Evolutionary conservation across 2,113 vertebrate genomes (phyloP).

Genomic region (Oreochromis aureus): DNA sequence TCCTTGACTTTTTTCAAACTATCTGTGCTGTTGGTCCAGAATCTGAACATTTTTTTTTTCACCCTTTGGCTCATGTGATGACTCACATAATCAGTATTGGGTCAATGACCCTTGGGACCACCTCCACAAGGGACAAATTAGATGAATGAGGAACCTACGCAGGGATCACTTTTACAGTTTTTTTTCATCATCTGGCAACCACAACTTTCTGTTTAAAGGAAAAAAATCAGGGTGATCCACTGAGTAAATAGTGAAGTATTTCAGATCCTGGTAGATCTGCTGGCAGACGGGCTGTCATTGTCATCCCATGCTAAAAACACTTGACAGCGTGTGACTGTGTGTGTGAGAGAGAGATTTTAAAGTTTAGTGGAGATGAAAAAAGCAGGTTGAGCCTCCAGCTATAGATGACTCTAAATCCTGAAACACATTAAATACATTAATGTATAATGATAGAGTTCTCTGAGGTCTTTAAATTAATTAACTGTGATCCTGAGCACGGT

Average conservation of each 20-base stretch:
- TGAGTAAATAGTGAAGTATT: not conserved
- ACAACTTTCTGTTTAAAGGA: not conserved
- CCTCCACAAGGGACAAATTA: not conserved
- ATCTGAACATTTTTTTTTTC: not conserved
- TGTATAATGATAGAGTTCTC: not conserved
- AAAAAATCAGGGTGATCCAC: not conserved
- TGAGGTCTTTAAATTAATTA: not conserved
- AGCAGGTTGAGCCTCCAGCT: not conserved
- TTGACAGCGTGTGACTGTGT: not conserved
- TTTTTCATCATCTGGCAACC: not conserved
- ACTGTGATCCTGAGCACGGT: not conserved
- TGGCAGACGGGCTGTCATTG: not conserved
- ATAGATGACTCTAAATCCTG: not conserved
- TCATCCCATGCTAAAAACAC: not conserved
- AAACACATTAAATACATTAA: not conserved
- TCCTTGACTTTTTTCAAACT: not conserved
- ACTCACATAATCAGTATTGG: not conserved
- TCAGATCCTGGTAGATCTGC: not conserved
- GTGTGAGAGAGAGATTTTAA: not conserved
- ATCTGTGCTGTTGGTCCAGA: not conserved
- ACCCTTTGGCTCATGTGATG: not conserved
- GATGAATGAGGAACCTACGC: not conserved
- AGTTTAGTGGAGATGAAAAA: not conserved
- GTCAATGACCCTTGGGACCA: not conserved
- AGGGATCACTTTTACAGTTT: not conserved